Evolutionary conservation across 2,113 vertebrate species (phyloP).

Genomic region (Heteronetta atricapilla): DNA sequence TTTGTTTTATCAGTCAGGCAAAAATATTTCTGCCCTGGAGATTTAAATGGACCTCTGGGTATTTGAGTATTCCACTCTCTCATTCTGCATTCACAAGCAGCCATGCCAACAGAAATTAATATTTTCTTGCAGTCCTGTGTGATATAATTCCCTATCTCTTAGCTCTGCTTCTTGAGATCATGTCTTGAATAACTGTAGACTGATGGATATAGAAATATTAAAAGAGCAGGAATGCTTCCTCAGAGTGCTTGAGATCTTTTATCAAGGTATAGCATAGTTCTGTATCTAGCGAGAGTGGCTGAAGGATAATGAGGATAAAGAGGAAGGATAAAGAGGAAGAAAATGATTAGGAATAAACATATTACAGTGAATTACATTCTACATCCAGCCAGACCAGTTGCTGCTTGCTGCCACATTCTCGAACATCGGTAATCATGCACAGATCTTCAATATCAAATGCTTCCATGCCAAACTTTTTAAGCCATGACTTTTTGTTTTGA

Average conservation of each 20-base stretch:
- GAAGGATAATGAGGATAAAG: neutral
- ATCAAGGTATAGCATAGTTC: neutral
- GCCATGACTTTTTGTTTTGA: neutral
- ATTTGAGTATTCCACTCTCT: neutral
- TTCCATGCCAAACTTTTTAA: neutral
- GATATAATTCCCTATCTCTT: neutral
- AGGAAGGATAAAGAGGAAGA: too few relatives aligned
- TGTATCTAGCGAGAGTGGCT: neutral
- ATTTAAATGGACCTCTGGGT: neutral
- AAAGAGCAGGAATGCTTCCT: neutral
- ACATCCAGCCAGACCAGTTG: neutral
- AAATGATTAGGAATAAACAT: neutral
- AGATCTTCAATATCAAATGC: neutral
- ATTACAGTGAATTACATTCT: neutral
- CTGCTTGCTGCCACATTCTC: neutral
- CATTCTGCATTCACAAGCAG: neutral
- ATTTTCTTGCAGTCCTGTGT: neutral
- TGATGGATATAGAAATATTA: neutral
- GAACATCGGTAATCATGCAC: neutral
- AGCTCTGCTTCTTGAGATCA: neutral
- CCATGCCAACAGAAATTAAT: neutral
- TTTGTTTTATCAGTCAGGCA: conserved; percentile 13
- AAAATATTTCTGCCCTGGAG: neutral
- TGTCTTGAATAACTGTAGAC: neutral
- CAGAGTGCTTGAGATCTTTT: neutral